Percentiles rank a stretch among this genome's conserved stretches.
These are phyloP conservation scores for Epiblema foenella DNA, from an alignment of 2,888 invertebrate genomes.

Conservation along the genomic window DNA sequence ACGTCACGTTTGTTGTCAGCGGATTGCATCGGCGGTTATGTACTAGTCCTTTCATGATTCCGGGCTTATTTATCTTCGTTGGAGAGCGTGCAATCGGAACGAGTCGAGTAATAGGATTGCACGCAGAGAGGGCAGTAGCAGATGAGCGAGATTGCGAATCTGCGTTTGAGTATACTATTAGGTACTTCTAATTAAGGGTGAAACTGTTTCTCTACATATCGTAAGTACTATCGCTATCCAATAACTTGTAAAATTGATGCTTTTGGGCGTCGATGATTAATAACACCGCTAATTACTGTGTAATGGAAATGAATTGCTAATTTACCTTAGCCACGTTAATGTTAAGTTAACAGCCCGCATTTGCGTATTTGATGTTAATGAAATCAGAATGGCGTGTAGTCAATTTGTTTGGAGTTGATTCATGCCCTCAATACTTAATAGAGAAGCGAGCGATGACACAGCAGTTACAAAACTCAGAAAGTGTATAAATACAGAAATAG, in stretches of 20 bases:
- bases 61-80: constrained; percentile 55
- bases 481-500: neutral
- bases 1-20: constrained; percentile 62
- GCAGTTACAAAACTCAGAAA: neutral
- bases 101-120: constrained; percentile 54
- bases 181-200: constrained; percentile 45
- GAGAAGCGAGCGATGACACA: neutral
- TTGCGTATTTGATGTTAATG: neutral
- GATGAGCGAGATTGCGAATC: constrained; percentile 47
- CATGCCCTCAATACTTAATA: neutral
- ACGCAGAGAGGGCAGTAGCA: constrained; percentile 40
- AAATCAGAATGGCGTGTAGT: neutral
- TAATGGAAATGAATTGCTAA: neutral
- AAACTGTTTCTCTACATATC: constrained; percentile 27
- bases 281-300: neutral
- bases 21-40: constrained; percentile 50
- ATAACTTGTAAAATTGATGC: neutral
- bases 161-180: constrained; percentile 31
- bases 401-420: neutral
- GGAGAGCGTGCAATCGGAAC: constrained; percentile 49
- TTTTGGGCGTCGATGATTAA: neutral
- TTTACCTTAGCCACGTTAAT: neutral
- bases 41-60: constrained; percentile 53
- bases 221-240: neutral
- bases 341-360: neutral